Evolutionary conservation across 2,888 invertebrate species (phyloP).

Genomic region (Pollenia amentaria): DNA sequence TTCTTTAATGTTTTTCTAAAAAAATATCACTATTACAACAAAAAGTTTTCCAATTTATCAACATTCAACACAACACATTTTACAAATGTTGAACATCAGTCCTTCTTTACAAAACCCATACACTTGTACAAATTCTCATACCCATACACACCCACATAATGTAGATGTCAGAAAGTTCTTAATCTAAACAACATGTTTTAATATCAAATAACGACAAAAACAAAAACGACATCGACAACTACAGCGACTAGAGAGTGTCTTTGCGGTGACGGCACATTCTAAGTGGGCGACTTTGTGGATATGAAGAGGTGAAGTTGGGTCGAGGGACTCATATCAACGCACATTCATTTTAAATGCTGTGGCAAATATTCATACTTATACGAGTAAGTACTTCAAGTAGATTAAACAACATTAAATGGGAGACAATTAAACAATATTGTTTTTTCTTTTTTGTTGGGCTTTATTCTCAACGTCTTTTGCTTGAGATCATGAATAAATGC

Average conservation of each 20-base stretch:
- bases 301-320: not conserved
- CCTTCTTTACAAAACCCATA: slow-evolving; percentile 4
- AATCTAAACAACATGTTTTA: slow-evolving; percentile 54
- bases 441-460: not conserved
- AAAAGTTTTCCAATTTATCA: too few relatives aligned
- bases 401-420: slow-evolving; percentile 58
- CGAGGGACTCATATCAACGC: not conserved
- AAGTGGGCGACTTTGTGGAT: not conserved
- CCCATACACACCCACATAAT: slow-evolving; percentile 9
- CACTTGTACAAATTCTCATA: not conserved
- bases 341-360: slow-evolving; percentile 23
- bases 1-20: too few relatives aligned
- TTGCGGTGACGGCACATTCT: slow-evolving; percentile 12
- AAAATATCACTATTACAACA: too few relatives aligned
- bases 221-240: slow-evolving; percentile 27
- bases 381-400: slow-evolving; percentile 49
- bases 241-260: not conserved
- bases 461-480: not conserved
- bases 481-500: slow-evolving; percentile 11
- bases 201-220: slow-evolving; percentile 50
- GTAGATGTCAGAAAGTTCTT: slow-evolving; percentile 68
- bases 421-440: slow-evolving; percentile 68
- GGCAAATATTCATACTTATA: slow-evolving; percentile 35
- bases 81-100: slow-evolving; percentile 7
- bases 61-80: not conserved